Evolutionary conservation across 92 coral and sea anemone genomes (phyloP).

Genomic region (Scolanthus callimorphus): DNA sequence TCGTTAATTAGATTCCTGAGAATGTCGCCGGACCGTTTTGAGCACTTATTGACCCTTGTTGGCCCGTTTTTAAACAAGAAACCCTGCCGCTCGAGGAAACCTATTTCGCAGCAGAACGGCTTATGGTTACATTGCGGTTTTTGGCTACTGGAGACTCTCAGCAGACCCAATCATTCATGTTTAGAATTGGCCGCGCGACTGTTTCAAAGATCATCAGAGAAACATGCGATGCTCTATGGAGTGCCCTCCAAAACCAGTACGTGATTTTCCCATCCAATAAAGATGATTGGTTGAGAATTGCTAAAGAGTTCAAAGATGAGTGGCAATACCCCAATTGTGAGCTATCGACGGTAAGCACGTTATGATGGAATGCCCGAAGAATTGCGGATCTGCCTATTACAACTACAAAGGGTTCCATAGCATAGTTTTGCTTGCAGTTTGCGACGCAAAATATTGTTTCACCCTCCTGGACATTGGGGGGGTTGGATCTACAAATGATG

Average conservation of each 20-base stretch:
- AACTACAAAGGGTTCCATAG: conserved; percentile 50
- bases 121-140: not conserved
- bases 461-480: conserved; percentile 45
- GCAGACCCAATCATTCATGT: conserved; percentile 36
- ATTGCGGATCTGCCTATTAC: conserved; percentile 41
- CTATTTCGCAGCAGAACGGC: not conserved
- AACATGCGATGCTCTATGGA: conserved; percentile 29
- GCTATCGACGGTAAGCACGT: conserved; percentile 47
- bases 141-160: conserved; percentile 49
- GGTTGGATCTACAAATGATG: conserved; percentile 43
- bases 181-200: conserved; percentile 34
- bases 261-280: conserved; percentile 17
- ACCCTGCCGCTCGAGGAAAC: too few species aligned
- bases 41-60: too few species aligned
- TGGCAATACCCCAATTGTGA: conserved; percentile 52
- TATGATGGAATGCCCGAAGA: conserved; percentile 49
- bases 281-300: conserved; percentile 19
- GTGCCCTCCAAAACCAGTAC: conserved; percentile 18
- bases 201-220: conserved; percentile 19
- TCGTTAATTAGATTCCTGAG: too few species aligned
- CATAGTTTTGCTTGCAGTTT: conserved; percentile 42
- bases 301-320: conserved; percentile 27
- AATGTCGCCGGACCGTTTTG: too few species aligned
- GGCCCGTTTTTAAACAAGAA: too few species aligned
- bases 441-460: conserved; percentile 58